Base-by-base conservation (phyloP, 1,140 invertebrate genomes). In the Drosophila ohnishii region DNA sequence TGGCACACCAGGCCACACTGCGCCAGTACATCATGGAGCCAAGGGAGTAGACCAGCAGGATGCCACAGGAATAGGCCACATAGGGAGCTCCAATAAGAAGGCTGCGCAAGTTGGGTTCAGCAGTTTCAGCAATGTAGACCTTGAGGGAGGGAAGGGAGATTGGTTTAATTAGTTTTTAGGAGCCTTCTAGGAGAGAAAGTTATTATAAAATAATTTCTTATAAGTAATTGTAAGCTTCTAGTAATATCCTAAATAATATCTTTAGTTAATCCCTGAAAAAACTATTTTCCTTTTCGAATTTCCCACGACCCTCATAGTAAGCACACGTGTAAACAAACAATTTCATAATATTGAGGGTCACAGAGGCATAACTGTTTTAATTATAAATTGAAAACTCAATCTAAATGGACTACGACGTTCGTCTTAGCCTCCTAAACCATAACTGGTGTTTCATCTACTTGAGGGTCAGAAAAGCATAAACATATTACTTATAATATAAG, bases 121-220 rank as follows among this genome's bases (percentile, higher is more conserved):
- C 93, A 55, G 94, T 95, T 90, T 96, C 95, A n/a, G 95, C 95
- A 57, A 96, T 92, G 55, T 95, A 93, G 0, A 95, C 94, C 95
- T 95, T 89, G 1, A 61, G 34, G 55, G 13, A 13, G 9, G 64
- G 1, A n/a, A 19, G 6, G 16, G 7, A 44, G 5, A 39, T 51
- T n/a, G n/a, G 39, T 40, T 35, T 16, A 13, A 57, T 28, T 9
- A 28, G 32, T 13, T n/a, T 10, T 28, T 25, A 48, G 6, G 19
- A 25, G 7, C 22, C 22, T n/a, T 19, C 11, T n/a, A 16, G 25
- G 1, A 32, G n/a, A 5, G 25, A 9, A 28, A 6, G 25, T 5
- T 28, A 5, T 28, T 28, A 0, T 25, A 5, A 25, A 4, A 28
- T 28, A 28, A 28, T 28, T 5, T 28, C 5, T 0, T 28, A 5